Evolutionary conservation across 2,797 vertebrate species (phyloP).

Genomic region (Enteromius unitaeniatus): DNA sequence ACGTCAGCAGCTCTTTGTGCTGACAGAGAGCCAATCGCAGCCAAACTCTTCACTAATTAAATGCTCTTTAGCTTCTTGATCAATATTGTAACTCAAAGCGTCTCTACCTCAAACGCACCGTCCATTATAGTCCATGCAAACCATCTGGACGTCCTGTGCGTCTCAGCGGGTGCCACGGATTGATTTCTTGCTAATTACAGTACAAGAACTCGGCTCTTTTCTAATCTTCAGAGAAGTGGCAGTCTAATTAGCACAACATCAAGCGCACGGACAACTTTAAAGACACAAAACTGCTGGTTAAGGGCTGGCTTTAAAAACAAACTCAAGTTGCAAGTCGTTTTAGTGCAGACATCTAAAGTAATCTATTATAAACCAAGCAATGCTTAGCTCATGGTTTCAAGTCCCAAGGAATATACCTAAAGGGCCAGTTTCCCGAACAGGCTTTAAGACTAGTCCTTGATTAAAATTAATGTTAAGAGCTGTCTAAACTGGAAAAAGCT

Average conservation of each 20-base stretch:
- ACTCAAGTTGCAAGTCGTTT: not conserved
- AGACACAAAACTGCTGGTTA: not conserved
- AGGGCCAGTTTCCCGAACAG: too few relatives aligned
- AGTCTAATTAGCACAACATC: conserved; percentile 15
- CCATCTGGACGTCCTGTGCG: conserved; percentile 7
- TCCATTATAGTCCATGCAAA: not conserved
- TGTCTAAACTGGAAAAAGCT: too few relatives aligned
- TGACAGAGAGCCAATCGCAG: not conserved
- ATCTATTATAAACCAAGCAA: not conserved
- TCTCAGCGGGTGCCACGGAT: not conserved
- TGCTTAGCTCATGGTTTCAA: not conserved
- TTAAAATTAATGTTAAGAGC: too few relatives aligned
- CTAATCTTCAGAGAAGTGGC: conserved; percentile 13
- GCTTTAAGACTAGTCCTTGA: too few relatives aligned
- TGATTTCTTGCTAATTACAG: conserved; percentile 32
- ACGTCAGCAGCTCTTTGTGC: conserved; percentile 7
- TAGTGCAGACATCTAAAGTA: not conserved
- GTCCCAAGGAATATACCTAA: not conserved
- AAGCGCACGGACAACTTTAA: not conserved
- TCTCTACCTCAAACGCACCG: not conserved
- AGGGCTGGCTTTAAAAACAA: not conserved
- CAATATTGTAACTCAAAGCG: conserved; percentile 54
- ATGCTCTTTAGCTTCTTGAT: conserved; percentile 63
- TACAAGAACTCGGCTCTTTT: not conserved
- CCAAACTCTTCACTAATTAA: conserved; percentile 52